Conservation (phyloP, 2,113 vertebrate species). For the Rhinolophus sinicus region DNA sequence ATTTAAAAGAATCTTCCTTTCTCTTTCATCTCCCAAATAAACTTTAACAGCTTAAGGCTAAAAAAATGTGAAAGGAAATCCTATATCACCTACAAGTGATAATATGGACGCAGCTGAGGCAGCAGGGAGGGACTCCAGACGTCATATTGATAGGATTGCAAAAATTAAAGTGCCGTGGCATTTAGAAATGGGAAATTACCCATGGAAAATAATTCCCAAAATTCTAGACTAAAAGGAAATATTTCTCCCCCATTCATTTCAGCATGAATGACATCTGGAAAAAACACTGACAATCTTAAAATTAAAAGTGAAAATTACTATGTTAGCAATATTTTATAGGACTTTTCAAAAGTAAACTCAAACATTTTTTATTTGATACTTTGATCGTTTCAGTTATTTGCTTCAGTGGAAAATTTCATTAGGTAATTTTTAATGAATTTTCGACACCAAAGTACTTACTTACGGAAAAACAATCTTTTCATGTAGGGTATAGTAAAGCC, state of each 20-base stretch:
- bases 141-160: not conserved
- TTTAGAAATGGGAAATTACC: conserved; percentile 41
- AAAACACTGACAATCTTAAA: not conserved
- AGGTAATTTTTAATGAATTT: not conserved
- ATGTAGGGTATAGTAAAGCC: not conserved
- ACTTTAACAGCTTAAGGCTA: not conserved
- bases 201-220: not conserved
- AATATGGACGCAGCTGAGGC: not conserved
- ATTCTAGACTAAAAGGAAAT: not conserved
- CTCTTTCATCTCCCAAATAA: not conserved
- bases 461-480: not conserved
- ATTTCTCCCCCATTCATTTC: not conserved
- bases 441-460: not conserved
- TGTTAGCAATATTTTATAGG: not conserved
- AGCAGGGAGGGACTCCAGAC: not conserved
- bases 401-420: not conserved
- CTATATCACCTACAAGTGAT: not conserved
- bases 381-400: not conserved
- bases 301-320: not conserved
- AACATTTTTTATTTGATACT: not conserved
- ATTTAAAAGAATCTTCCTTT: not conserved
- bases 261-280: not conserved
- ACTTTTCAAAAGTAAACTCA: not conserved
- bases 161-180: conserved; percentile 40
- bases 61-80: not conserved